These are phyloP conservation scores for Megamerina dolium DNA, from an alignment of 2,888 invertebrate genomes.

Conservation along the genomic window DNA sequence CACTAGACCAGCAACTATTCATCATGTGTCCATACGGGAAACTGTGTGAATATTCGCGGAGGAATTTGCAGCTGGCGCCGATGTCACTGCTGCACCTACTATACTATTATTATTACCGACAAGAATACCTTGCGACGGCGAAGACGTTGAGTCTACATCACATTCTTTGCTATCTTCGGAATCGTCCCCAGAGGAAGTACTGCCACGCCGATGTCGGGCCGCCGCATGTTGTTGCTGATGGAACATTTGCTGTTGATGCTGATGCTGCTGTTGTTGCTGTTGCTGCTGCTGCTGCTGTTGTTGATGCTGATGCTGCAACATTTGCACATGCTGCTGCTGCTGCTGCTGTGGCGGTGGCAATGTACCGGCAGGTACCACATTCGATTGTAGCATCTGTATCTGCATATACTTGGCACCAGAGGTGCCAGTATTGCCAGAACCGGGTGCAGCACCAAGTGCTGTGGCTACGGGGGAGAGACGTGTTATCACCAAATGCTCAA, in stretches of 20 bases:
- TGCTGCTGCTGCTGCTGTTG: constrained; percentile 20
- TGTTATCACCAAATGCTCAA: constrained; percentile 41
- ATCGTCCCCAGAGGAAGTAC: constrained; percentile 48
- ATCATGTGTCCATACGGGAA: constrained; percentile 44
- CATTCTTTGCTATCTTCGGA: constrained; percentile 50
- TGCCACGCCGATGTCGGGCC: constrained; percentile 42
- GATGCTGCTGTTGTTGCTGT: constrained; percentile 19
- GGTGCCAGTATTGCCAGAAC: constrained; percentile 16
- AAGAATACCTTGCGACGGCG: no score
- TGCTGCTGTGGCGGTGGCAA: constrained; percentile 22
- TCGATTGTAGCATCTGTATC: constrained; percentile 31
- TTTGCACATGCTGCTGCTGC: constrained; percentile 20
- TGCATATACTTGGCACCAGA: constrained; percentile 34
- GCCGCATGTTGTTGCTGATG: constrained; percentile 26
- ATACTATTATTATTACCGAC: constrained; percentile 16
- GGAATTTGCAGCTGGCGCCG: constrained; percentile 21
- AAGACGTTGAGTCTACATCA: constrained; percentile 40
- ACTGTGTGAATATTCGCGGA: constrained; percentile 44
- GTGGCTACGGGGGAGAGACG: constrained; percentile 39
- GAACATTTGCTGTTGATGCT: constrained; percentile 24
- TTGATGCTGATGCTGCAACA: constrained; percentile 25
- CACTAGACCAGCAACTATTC: constrained; percentile 46
- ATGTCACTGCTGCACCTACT: constrained; percentile 21
- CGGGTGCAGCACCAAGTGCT: constrained; percentile 21
- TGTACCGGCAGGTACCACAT: constrained; percentile 27